phyloP scores from a whole-genome alignment of 2,113 vertebrate species.

The Hystrix cristata region DNA sequence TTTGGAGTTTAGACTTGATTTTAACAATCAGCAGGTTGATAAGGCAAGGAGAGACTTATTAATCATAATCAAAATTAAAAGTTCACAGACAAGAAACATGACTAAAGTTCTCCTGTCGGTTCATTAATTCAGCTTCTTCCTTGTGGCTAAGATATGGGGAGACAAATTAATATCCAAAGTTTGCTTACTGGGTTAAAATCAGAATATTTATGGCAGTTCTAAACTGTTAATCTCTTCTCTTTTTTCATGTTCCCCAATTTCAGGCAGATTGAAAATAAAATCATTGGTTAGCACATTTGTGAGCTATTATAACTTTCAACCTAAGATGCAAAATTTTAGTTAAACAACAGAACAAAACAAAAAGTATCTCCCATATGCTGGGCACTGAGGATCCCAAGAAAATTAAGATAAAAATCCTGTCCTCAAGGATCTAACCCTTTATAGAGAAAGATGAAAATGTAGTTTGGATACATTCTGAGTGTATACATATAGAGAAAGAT shows the following conservation, averaged over 20 bases:
- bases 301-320: not conserved
- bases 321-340: not conserved
- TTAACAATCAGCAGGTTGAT: not conserved
- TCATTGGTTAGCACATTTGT: not conserved
- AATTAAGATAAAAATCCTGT: not conserved
- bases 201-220: not conserved
- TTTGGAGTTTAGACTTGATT: conserved; percentile 26
- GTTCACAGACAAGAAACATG: not conserved
- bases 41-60: not conserved
- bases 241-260: not conserved
- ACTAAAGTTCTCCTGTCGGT: not conserved
- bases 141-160: not conserved
- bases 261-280: not conserved
- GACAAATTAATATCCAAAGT: conserved; percentile 3
- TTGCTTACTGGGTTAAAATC: conserved; percentile 26
- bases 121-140: conserved; percentile 25
- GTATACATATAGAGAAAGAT: not conserved
- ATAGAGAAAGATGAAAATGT: not conserved
- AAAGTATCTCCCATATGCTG: not conserved
- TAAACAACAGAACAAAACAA: not conserved
- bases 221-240: not conserved
- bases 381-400: not conserved
- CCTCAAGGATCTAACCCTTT: not conserved
- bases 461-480: not conserved
- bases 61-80: conserved; percentile 39